Evolutionary conservation across 2,113 vertebrate species (phyloP), one percentile per base, ranked within the genome.

Genomic region (Dicentrarchus labrax): DNA sequence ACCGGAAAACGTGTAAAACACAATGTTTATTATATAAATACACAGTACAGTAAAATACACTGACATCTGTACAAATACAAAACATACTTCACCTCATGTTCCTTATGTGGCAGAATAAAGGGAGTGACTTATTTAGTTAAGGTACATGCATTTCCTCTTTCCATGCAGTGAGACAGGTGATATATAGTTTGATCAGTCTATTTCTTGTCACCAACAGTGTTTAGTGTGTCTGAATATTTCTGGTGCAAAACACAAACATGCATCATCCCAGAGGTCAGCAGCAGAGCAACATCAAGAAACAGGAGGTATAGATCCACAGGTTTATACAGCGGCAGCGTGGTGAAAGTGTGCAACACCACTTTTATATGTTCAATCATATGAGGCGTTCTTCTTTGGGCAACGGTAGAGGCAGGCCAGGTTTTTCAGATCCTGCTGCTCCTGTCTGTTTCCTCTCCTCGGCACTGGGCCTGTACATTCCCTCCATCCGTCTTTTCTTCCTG

Each of bases 381-480:
- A 98, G 96, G 76, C 97, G 92, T 71, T 98, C 97, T 81, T 96
- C 96, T 3, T 97, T 97, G 24, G 97, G 97, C 78, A 97, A 78
- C 19, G 97, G 97, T 7, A 97, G 67, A 4, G 92, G 86, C 73
- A 97, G 94, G 53, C 92, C 81, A 15, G 95, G 94, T 4, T 94
- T 95, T 70, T 96, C 95, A 1, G 91, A 79, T 0, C 92, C 91
- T 0, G 90, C 90, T 45, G 92, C 84, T 72, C 94, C 89, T 0
- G 93, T 90, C 91, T 97, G 96, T 59, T 93, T 96, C 86, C 84
- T 94, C 92, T 97, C 97, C 88, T 97, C 96, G 0, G 92, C 93
- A 59, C 97, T 96, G 51, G 97, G 97, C 59, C 91, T 88, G 89
- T 98, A 98, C 2, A 90, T 96, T 75, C 97, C 97, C 88, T 97